Evolutionary conservation across 2,113 vertebrate genomes (phyloP).

Genomic region (Acrocephalus arundinaceus): DNA sequence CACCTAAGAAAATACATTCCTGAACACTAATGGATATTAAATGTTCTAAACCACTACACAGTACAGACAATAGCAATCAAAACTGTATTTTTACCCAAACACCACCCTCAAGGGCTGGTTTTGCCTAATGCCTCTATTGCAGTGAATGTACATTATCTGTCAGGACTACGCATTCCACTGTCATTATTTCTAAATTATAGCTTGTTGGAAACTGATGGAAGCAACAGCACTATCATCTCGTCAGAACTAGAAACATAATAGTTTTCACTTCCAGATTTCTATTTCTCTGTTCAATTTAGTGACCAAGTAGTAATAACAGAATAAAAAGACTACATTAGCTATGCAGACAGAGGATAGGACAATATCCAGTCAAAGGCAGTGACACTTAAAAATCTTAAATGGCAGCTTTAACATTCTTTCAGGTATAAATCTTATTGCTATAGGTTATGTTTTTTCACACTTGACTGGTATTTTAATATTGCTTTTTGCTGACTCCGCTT

Average conservation of each 20-base stretch:
- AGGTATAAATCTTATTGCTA: slow-evolving; percentile 54
- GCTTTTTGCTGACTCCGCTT: slow-evolving; percentile 61
- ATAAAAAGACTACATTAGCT: slow-evolving; percentile 75
- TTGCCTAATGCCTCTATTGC: slow-evolving; percentile 79
- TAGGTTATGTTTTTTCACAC: slow-evolving; percentile 58
- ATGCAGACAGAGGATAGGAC: slow-evolving; percentile 58
- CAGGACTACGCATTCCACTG: slow-evolving; percentile 67
- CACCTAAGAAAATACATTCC: slow-evolving; percentile 40
- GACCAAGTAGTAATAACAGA: slow-evolving; percentile 80
- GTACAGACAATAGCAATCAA: slow-evolving; percentile 70
- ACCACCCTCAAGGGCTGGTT: slow-evolving; percentile 67
- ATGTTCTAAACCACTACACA: slow-evolving; percentile 43
- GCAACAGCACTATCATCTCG: slow-evolving; percentile 81
- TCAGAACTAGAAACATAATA: slow-evolving; percentile 81
- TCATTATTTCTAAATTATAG: slow-evolving; percentile 84
- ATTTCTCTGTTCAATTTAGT: slow-evolving; percentile 81
- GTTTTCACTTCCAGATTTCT: slow-evolving; percentile 82
- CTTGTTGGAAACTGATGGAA: slow-evolving; percentile 76
- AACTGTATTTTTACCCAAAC: slow-evolving; percentile 74
- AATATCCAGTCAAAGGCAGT: slow-evolving; percentile 45
- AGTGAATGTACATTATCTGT: slow-evolving; percentile 77
- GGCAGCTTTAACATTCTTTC: slow-evolving; percentile 44
- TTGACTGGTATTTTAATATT: slow-evolving; percentile 60
- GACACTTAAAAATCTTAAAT: slow-evolving; percentile 67
- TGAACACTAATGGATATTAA: slow-evolving; percentile 67